Evolutionary conservation across 2,888 invertebrate species (phyloP).

Genomic region (Scaptomyza parva): DNA sequence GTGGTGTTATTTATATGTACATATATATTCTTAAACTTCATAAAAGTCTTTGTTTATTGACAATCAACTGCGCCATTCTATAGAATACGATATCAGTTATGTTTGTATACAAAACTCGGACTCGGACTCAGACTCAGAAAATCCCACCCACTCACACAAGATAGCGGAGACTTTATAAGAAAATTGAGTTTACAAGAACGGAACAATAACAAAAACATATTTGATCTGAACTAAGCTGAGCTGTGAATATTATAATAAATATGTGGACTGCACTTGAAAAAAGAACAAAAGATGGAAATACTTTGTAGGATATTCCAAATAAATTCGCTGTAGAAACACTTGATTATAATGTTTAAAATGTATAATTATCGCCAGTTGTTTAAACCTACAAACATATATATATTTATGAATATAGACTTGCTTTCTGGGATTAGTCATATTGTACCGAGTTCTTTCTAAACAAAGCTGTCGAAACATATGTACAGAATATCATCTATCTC

Average conservation of each 20-base stretch:
- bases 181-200: not conserved
- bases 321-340: not conserved
- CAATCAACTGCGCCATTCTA: constrained; percentile 57
- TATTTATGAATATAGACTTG: not conserved
- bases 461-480: not conserved
- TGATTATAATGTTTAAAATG: not conserved
- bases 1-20: not conserved
- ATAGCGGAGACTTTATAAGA: not conserved
- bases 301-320: no score
- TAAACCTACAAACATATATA: not conserved
- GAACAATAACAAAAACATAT: not conserved
- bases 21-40: not conserved
- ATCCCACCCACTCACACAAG: not conserved
- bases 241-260: not conserved
- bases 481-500: not conserved
- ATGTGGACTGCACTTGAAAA: not conserved
- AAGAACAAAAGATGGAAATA: no score
- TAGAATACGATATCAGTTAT: constrained; percentile 29
- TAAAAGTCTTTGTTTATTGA: constrained; percentile 54
- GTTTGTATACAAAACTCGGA: not conserved
- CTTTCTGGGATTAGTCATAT: constrained; percentile 9
- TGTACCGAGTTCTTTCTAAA: not conserved
- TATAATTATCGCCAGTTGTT: not conserved
- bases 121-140: not conserved
- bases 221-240: no score